Evolutionary conservation across 2,888 invertebrate genomes (phyloP), one percentile per base, ranked within the genome.

Genomic region (Hemithea aestivaria): DNA sequence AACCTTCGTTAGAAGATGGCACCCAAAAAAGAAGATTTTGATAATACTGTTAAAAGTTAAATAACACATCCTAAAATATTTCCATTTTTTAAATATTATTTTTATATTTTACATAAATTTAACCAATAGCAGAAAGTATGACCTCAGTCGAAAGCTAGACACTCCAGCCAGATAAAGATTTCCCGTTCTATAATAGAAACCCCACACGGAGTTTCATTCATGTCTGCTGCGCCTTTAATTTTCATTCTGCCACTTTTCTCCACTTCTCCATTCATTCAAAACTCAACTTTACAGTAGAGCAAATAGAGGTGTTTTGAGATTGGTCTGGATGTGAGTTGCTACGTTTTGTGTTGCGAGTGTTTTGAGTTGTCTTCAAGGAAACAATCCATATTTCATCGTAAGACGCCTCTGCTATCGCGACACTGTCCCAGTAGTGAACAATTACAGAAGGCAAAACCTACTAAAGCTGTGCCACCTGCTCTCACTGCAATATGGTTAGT

Each of bases 401-500:
- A 57, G 63, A 66, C 59, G 59, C 64, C 58, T 60, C 64, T 64
- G 61, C 62, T 73, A 76, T 79, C 77, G 60, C 55, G 67, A 66
- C 70, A 66, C 53, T 60, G 61, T 66, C 64, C 53, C 66, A 65
- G 67, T 67, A 73, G 73, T 76, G 62, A 76, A 73, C 79, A 79
- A 80, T 82, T 78, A 82, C 79, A 73, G 65, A 56, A 65, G 77
- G 71, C 70, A 69, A 73, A 75, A 68, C 71, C 67, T 58, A 73
- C 71, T 70, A 66, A 69, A 70, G 66, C 67, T 55, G 66, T 69
- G 70, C 78, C 80, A 82, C 80, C 80, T 83, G 81, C 79, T 79
- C 68, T 73, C 70, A 66, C 69, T 62, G 51, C 53, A 50, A 71
- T 74, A 74, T 66, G 70, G 68, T 76, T 76, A 70, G 73, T 73